Base-by-base conservation (phyloP, 2,113 vertebrate species). In the Chamaea fasciata region DNA sequence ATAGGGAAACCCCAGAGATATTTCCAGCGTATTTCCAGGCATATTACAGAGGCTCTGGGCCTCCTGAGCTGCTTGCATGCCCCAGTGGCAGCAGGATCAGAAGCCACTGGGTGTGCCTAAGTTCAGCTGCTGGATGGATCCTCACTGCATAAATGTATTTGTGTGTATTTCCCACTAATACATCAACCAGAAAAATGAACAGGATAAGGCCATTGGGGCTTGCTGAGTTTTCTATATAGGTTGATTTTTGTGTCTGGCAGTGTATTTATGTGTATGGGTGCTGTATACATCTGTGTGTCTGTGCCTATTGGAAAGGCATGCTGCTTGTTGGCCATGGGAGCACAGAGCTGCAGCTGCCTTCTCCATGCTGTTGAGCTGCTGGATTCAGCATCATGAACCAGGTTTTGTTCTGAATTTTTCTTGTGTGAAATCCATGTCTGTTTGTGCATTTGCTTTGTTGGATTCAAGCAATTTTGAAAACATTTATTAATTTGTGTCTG, bases 41-140 rank as follows among this genome's bases (percentile, higher is more conserved):
- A 47, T 2, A 7, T 50, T 37, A 22, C 24, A 37, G 73, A 21
- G 30, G 13, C 8, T 57, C 11, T 67, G 42, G 4, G 9, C 17
- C 37, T 70, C 2, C 0, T 57, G 60, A 46, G 22, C 57, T 26
- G 11, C 16, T 78, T 9, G 1, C 37, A 17, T 1, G 3, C 10
- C 10, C 13, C 13, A 10, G 19, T 21, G 13, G 4, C 57, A 46
- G 39, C 53, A 67, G 33, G 20, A 49, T 28, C 26, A 26, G 39
- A 68, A 14, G 26, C 11, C 27, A 17, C 18, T 23, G 52, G 10
- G 33, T 31, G 33, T 27, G 37, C 70, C 30, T 33, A 47, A 39
- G 13, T 17, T 30, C 31, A 83, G 17, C 20, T 68, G 10, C 35
- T 22, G 14, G 19, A 57, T 6, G 13, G 7, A 83, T 67, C 18